Conservation (phyloP, 2,888 invertebrate species). For the Parnassius orleans region DNA sequence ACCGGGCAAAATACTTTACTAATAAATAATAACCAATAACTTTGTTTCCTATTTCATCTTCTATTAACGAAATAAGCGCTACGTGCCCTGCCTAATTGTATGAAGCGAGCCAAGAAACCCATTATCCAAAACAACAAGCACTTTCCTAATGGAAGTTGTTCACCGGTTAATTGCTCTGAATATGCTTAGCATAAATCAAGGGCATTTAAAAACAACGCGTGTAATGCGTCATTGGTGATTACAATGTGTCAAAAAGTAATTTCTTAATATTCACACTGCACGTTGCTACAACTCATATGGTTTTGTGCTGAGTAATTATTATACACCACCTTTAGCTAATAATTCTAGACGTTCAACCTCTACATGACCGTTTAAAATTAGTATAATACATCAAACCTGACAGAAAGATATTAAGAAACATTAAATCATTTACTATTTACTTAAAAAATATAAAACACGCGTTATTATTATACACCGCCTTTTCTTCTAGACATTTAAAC, state of each 20-base stretch:
- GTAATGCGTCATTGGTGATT: slow-evolving; percentile 9
- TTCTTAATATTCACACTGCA: background rate
- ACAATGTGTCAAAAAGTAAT: slow-evolving; percentile 15
- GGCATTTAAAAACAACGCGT: slow-evolving; percentile 14
- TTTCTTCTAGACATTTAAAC: too few relatives aligned
- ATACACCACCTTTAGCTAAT: too few relatives aligned
- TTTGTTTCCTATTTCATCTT: slow-evolving; percentile 14
- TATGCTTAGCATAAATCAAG: slow-evolving; percentile 19
- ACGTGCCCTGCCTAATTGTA: slow-evolving; percentile 10
- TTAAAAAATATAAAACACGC: too few relatives aligned
- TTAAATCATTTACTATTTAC: too few relatives aligned
- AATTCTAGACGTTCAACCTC: too few relatives aligned
- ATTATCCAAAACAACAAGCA: slow-evolving; percentile 23
- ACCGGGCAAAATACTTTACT: too few relatives aligned
- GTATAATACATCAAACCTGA: too few relatives aligned
- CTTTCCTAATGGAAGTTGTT: slow-evolving; percentile 21
- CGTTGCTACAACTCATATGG: too few relatives aligned
- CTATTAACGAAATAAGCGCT: slow-evolving; percentile 8
- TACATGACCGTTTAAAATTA: too few relatives aligned
- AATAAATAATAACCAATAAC: slow-evolving; percentile 1
- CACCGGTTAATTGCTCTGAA: slow-evolving; percentile 12
- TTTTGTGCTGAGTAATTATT: too few relatives aligned
- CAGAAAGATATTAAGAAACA: too few relatives aligned
- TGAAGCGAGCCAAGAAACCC: slow-evolving; percentile 17
- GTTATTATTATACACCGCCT: too few relatives aligned